Conservation (phyloP, 1,140 invertebrate genomes). For the Zaprionus ghesquierei region DNA sequence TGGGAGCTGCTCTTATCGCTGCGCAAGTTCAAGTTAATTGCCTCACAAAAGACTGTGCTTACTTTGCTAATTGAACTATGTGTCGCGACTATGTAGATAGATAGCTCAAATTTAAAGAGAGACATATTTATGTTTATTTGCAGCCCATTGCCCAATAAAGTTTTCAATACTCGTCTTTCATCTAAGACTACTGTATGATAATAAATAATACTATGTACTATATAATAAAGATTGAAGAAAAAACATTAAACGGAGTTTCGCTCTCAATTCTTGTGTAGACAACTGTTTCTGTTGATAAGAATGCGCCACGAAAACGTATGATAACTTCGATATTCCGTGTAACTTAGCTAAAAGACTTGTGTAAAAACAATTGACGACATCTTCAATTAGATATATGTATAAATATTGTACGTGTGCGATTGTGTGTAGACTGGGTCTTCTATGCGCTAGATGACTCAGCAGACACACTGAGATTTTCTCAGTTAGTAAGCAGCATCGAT, state of each 20-base stretch:
- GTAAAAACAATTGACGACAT: constrained; percentile 8
- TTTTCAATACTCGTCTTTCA: neutral
- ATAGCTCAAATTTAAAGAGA: constrained; percentile 1
- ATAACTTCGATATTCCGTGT: constrained; percentile 5
- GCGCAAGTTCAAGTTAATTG: constrained; percentile 60
- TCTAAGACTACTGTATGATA: neutral
- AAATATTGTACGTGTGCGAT: neutral
- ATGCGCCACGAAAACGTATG: constrained; percentile 5
- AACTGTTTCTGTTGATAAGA: no score
- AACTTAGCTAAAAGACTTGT: constrained; percentile 10
- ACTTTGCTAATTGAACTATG: constrained; percentile 59
- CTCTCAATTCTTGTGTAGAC: no score
- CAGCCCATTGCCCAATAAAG: neutral
- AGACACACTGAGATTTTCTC: neutral
- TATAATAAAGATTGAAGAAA: neutral
- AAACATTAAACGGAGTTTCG: neutral
- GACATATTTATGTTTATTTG: neutral
- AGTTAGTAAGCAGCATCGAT: constrained; percentile 19
- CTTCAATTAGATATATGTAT: neutral
- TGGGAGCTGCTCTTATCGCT: constrained; percentile 47
- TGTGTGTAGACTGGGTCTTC: neutral
- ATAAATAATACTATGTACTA: neutral
- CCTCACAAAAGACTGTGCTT: constrained; percentile 35
- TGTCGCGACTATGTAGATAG: neutral
- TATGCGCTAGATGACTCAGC: neutral